phyloP scores from a whole-genome alignment of 2,113 vertebrate species.

The Corythornis vintsioides region DNA sequence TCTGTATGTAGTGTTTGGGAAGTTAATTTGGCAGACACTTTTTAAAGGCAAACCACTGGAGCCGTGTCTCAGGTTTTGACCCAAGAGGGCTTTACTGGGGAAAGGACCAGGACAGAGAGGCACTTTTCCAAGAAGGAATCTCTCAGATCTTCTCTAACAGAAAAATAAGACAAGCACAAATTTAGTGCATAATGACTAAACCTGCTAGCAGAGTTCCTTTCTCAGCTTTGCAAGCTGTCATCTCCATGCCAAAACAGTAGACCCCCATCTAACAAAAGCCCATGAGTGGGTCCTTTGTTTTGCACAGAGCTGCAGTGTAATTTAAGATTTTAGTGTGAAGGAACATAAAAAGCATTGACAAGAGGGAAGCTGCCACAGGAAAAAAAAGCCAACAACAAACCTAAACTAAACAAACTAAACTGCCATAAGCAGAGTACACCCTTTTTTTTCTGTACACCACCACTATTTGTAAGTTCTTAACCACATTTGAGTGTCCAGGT shows the following conservation, averaged over 20 bases:
- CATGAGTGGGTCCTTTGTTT: not conserved
- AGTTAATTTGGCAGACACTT: not conserved
- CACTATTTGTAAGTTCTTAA: not conserved
- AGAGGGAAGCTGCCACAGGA: not conserved
- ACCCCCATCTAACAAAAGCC: not conserved
- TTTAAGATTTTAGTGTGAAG: not conserved
- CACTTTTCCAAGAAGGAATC: not conserved
- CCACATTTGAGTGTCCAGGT: not conserved
- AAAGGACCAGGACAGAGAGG: not conserved
- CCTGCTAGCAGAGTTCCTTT: not conserved
- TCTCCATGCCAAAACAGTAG: not conserved
- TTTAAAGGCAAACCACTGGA: not conserved
- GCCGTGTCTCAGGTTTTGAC: not conserved
- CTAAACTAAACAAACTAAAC: no score
- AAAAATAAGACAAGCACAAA: not conserved
- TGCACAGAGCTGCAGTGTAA: not conserved
- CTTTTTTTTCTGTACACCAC: not conserved
- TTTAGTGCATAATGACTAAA: not conserved
- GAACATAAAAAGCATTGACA: not conserved
- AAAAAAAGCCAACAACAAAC: not conserved
- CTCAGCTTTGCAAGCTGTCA: not conserved
- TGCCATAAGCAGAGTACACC: not conserved
- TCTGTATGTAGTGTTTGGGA: not conserved
- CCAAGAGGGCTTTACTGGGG: not conserved
- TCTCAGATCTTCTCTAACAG: not conserved